Evolutionary conservation across 2,888 invertebrate species (phyloP).

Genomic region (Isotomurus palustris): DNA sequence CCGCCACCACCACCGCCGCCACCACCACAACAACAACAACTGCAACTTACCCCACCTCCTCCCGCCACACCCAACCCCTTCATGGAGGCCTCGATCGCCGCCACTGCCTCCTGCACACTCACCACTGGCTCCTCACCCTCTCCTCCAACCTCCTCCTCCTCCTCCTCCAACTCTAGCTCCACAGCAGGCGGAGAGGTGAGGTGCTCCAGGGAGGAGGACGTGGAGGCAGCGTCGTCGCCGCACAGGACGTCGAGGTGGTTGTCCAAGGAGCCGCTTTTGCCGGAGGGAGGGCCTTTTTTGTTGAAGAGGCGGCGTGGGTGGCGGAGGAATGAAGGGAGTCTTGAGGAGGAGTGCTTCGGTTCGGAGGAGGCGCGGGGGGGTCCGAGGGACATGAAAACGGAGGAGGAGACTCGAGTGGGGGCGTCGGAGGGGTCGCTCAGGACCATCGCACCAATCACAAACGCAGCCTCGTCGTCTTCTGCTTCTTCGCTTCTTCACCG

Average conservation of each 20-base stretch:
- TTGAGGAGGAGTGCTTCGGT: constrained; percentile 8
- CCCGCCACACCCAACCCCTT: neutral
- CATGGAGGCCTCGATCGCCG: constrained; percentile 14
- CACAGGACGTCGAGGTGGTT: neutral
- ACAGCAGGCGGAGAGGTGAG: too few relatives aligned
- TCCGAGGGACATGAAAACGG: neutral
- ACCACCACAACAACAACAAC: neutral
- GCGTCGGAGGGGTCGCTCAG: neutral
- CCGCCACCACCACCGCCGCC: too few relatives aligned
- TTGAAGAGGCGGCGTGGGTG: too few relatives aligned
- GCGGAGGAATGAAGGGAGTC: too few relatives aligned
- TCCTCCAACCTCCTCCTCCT: neutral
- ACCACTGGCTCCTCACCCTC: constrained; percentile 14
- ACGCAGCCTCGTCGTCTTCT: too few relatives aligned
- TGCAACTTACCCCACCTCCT: neutral
- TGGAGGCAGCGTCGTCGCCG: neutral
- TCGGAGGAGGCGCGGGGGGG: too few relatives aligned
- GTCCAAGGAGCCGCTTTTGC: neutral
- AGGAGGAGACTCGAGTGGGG: neutral
- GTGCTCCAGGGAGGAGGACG: too few relatives aligned
- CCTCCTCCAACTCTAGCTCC: neutral
- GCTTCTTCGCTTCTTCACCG: too few relatives aligned
- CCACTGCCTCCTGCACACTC: constrained; percentile 32
- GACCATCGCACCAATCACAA: too few relatives aligned
- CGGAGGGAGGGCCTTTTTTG: neutral